Conservation (phyloP, 1,140 invertebrate species). For the Bombus waltoni region DNA sequence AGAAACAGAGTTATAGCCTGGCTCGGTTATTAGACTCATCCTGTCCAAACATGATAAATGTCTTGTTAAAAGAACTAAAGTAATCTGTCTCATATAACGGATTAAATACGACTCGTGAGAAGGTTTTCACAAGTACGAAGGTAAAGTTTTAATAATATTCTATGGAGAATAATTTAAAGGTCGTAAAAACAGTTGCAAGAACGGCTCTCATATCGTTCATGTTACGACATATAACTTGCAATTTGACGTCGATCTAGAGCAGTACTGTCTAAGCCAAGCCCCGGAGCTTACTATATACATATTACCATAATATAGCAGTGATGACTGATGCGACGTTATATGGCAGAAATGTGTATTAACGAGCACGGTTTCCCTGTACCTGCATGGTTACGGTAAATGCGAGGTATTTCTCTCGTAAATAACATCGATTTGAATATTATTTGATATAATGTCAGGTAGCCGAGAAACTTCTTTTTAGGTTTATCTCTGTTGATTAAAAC, state of each 20-base stretch:
- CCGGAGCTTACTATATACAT: not conserved
- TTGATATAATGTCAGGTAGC: too few relatives aligned
- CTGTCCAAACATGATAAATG: too few relatives aligned
- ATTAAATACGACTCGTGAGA: not conserved
- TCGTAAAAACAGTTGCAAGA: not conserved
- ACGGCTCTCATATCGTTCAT: not conserved
- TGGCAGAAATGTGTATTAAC: not conserved
- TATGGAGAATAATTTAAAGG: not conserved
- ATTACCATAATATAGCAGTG: conserved; percentile 5
- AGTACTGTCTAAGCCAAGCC: not conserved
- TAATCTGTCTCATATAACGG: not conserved
- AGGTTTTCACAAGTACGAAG: not conserved
- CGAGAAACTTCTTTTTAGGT: too few relatives aligned
- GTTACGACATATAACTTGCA: conserved; percentile 1
- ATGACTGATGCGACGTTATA: not conserved
- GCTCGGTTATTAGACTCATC: too few relatives aligned
- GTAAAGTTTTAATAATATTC: not conserved
- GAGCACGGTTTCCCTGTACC: not conserved
- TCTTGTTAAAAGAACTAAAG: not conserved
- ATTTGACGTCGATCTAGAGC: conserved; percentile 11
- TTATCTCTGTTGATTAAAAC: too few relatives aligned
- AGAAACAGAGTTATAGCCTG: too few relatives aligned
- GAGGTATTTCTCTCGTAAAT: not conserved
- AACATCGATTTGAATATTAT: not conserved
- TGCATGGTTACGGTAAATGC: not conserved